These are phyloP conservation scores for Morpho deidamia DNA, from an alignment of 2,888 invertebrate genomes.

Conservation along the genomic window DNA sequence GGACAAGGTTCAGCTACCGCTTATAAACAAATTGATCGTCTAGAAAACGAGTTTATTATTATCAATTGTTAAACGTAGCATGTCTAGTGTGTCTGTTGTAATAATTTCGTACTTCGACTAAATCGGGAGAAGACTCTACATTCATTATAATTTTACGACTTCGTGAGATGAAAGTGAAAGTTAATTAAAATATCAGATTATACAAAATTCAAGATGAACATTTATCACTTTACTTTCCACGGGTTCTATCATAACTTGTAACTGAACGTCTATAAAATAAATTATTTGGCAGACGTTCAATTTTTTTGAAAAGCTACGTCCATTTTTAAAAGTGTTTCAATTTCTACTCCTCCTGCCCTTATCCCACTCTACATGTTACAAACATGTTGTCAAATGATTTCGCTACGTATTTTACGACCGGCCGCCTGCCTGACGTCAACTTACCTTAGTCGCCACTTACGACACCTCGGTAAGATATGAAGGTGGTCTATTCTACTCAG, in stretches of 20 bases:
- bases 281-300: constrained; percentile 11
- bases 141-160: constrained; percentile 13
- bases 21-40: constrained; percentile 11
- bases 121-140: not conserved
- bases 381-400: too few species aligned
- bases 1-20: not conserved
- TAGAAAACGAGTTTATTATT: not conserved
- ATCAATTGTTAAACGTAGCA: not conserved
- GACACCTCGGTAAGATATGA: too few species aligned
- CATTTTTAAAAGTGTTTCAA: not conserved
- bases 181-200: constrained; percentile 16
- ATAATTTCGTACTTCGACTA: too few species aligned
- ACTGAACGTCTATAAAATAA: not conserved
- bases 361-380: too few species aligned
- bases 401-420: too few species aligned
- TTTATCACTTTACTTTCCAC: constrained; percentile 13
- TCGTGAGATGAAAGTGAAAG: constrained; percentile 18
- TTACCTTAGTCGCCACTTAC: too few species aligned
- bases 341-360: too few species aligned
- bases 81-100: too few species aligned
- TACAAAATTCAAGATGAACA: constrained; percentile 1
- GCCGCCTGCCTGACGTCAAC: too few species aligned
- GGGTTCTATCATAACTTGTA: not conserved
- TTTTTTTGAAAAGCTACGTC: constrained; percentile 3
- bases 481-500: too few species aligned